Evolutionary conservation across 2,113 vertebrate genomes (phyloP), one percentile per base, ranked within the genome.

Genomic region (Lagenorhynchus albirostris): DNA sequence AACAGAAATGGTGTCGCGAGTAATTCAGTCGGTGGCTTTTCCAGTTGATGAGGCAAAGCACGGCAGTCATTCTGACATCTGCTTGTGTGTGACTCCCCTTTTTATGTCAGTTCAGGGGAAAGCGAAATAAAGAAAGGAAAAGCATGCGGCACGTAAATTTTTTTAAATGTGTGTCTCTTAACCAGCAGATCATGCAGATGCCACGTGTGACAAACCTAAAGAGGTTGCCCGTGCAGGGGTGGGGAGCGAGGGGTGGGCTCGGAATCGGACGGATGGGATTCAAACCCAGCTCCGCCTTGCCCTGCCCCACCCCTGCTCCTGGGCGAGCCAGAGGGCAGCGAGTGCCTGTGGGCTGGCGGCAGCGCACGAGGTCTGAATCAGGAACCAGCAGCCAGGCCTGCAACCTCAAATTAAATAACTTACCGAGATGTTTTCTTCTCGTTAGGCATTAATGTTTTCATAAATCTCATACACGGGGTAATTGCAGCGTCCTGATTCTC

Each of bases 391-490:
- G 3, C 73, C 92, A 50, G 87, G 80, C 80, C 92, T 79, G 60
- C 41, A 17, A 41, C 87, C 60, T 36, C 94, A 94, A 91, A 96
- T 91, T 58, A 85, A 96, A 89, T 94, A 85, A 96, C 33, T 58
- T 60, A 71, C 41, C 62, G 79, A 95, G 93, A 90, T 89, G 93
- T 85, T 92, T 93, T 87, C 93, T 88, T 90, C 94, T 91, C 38
- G 31, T 95, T 47, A 77, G 94, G 94, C 91, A 86, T 53, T 91
- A 29, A 86, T 89, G 96, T 97, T 94, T 96, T 89, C 88, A 95
- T 95, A 92, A 94, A 95, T 86, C 81, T 91, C 71, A 20, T 44
- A 23, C 85, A 8, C 21, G 2, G 47, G 50, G 55, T 95, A 92
- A 97, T 41, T 90, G 96, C 89, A 13, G 33, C 41, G 55, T 68